phyloP scores from a whole-genome alignment of 2,888 invertebrate genomes.

The Beris chalybata region DNA sequence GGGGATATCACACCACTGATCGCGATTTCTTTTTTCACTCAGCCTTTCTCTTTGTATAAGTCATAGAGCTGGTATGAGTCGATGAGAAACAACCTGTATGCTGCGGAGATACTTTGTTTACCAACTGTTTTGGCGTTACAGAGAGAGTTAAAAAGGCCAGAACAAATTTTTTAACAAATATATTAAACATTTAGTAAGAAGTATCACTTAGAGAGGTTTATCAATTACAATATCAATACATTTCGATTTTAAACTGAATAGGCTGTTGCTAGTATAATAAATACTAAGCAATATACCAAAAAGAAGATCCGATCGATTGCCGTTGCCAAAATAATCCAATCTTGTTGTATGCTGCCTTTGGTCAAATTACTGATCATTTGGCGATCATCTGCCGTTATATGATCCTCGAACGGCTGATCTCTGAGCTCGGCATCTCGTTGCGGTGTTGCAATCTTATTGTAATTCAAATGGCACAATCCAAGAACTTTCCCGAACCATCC shows the following conservation, averaged over 20 bases:
- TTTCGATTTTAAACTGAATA: slow-evolving; percentile 53
- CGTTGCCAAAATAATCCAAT: slow-evolving; percentile 67
- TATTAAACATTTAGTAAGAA: not conserved
- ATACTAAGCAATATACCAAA: slow-evolving; percentile 60
- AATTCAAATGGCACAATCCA: slow-evolving; percentile 48
- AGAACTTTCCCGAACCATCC: slow-evolving; percentile 43
- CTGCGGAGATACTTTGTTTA: too few species aligned
- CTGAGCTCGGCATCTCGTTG: slow-evolving; percentile 54
- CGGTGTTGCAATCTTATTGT: slow-evolving; percentile 20
- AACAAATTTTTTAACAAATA: not conserved
- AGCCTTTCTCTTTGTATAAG: too few species aligned
- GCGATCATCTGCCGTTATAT: slow-evolving; percentile 51
- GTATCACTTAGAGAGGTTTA: not conserved
- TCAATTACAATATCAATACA: not conserved
- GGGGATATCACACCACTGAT: too few species aligned
- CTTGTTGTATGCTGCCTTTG: slow-evolving; percentile 57
- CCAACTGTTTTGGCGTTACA: too few species aligned
- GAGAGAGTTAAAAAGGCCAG: too few species aligned
- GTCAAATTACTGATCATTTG: slow-evolving; percentile 47
- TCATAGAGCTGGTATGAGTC: too few species aligned
- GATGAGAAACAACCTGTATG: too few species aligned
- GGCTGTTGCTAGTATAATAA: slow-evolving; percentile 58
- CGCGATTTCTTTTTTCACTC: too few species aligned
- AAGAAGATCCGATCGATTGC: slow-evolving; percentile 66
- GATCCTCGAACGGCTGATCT: slow-evolving; percentile 55